Evolutionary conservation across 1,140 invertebrate species (phyloP), one percentile per base, ranked within the genome.

Genomic region (Andricus grossulariae): DNA sequence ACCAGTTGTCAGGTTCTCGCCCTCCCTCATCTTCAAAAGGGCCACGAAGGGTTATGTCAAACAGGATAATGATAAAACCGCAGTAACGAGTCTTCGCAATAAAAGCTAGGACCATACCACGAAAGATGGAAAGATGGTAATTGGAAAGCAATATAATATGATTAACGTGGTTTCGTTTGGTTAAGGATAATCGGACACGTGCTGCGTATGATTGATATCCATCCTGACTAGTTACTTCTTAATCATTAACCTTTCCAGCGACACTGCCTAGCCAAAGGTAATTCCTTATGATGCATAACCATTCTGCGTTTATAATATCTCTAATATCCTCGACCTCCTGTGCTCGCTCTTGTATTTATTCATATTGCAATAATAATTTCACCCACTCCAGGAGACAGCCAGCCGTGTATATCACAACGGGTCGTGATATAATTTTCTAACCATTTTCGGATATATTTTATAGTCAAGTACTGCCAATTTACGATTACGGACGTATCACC

Each of bases 171-270:
- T 83, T 81, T 78, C 79, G 80, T 81, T 83, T 80, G 82, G 76
- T 81, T 76, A 72, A 52, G 54, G 50, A 76, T 77, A 76, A 54
- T 81, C 75, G 74, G 75, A 83, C 79, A 80, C 82, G 82, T 81
- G 82, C 74, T 77, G 73, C 51, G 79, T 76, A 75, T 83, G 82
- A 81, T 83, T 83, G 77, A 83, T 83, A 83, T 79, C 79, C 82
- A 83, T 83, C 78, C 79, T 78, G 77, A 83, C 77, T 81, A 83
- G 79, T 83, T 79, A 83, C 79, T 83, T 83, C 79, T 83, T 83
- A 83, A 83, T 83, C 82, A 81, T 74, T 83, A 77, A 83, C 82
- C 79, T 83, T 83, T 83, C 74, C 75, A 77, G 75, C 57, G 74
- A 16, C 3, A 77, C 72, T 79, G 73, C 71, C 76, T 77, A 79